Conservation (phyloP, 2,888 invertebrate species). For the Tetragnatha montana region DNA sequence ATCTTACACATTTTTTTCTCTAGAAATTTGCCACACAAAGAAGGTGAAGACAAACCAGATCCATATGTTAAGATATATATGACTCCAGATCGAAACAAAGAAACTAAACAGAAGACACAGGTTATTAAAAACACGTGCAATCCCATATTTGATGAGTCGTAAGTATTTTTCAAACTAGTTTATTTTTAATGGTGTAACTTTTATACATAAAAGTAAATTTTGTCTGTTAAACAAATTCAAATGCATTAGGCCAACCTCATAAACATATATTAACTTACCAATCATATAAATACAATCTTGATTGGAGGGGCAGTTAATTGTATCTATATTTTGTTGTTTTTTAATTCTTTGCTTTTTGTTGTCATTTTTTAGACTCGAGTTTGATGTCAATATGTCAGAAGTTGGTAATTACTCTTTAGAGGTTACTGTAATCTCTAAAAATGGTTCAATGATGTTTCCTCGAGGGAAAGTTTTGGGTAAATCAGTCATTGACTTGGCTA, state of each 20-base stretch:
- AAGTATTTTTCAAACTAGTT: conserved; percentile 35
- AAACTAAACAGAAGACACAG: conserved; percentile 75
- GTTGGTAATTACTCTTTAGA: conserved; percentile 86
- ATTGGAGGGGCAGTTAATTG: not conserved
- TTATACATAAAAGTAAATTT: not conserved
- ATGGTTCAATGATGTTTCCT: conserved; percentile 58
- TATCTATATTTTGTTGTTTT: not conserved
- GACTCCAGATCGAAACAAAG: conserved; percentile 84
- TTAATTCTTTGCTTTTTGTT: not conserved
- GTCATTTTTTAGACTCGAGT: conserved; percentile 82
- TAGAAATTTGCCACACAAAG: conserved; percentile 87
- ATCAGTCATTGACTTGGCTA: conserved; percentile 82
- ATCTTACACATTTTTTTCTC: too few species aligned
- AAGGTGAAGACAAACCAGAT: conserved; percentile 89
- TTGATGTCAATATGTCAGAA: conserved; percentile 88
- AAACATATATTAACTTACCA: not conserved
- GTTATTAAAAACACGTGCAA: conserved; percentile 90
- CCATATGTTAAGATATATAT: conserved; percentile 92
- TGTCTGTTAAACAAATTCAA: not conserved
- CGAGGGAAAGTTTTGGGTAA: conserved; percentile 77
- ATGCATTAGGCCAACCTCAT: too few species aligned
- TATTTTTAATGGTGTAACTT: not conserved
- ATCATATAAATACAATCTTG: not conserved
- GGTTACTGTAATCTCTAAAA: conserved; percentile 91
- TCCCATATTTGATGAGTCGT: conserved; percentile 89